These are phyloP conservation scores for Pegoplata infirma DNA, from an alignment of 2,888 invertebrate genomes.

Conservation along the genomic window DNA sequence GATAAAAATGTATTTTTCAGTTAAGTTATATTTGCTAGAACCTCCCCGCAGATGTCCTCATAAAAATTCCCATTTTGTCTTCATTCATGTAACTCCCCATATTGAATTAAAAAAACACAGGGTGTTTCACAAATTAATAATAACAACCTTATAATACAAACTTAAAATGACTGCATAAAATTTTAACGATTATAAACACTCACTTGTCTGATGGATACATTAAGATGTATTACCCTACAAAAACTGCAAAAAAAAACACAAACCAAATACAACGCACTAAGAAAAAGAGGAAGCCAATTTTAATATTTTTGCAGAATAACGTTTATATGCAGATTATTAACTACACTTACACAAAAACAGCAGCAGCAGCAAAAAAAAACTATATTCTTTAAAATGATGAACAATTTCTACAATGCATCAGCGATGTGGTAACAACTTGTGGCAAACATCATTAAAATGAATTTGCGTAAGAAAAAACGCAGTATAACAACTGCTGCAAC, in stretches of 20 bases:
- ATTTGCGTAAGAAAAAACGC: slow-evolving; percentile 32
- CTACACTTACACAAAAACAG: slow-evolving; percentile 17
- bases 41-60: no score
- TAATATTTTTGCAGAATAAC: slow-evolving; percentile 24
- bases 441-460: slow-evolving; percentile 59
- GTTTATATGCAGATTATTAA: slow-evolving; percentile 54
- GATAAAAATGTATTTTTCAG: no score
- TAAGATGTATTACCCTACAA: slow-evolving; percentile 33
- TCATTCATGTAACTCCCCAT: no score
- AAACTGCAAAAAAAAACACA: slow-evolving; percentile 8
- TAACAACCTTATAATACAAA: slow-evolving; percentile 6
- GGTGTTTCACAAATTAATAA: slow-evolving; percentile 16
- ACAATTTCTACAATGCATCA: slow-evolving; percentile 28
- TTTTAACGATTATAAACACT: slow-evolving; percentile 32
- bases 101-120: neutral
- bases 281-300: slow-evolving; percentile 54
- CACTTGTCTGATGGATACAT: slow-evolving; percentile 21
- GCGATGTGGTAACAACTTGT: slow-evolving; percentile 60
- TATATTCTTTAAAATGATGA: no score
- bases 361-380: slow-evolving; percentile 19
- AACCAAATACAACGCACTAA: no score
- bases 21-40: no score
- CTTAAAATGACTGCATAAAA: slow-evolving; percentile 30
- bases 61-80: no score
- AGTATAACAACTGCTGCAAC: neutral